A percentile compares a stretch with the other conserved stretches of the same genome.
Evolutionary conservation across 2,888 invertebrate species (phyloP).

Genomic region (Mesoligia furuncula): DNA sequence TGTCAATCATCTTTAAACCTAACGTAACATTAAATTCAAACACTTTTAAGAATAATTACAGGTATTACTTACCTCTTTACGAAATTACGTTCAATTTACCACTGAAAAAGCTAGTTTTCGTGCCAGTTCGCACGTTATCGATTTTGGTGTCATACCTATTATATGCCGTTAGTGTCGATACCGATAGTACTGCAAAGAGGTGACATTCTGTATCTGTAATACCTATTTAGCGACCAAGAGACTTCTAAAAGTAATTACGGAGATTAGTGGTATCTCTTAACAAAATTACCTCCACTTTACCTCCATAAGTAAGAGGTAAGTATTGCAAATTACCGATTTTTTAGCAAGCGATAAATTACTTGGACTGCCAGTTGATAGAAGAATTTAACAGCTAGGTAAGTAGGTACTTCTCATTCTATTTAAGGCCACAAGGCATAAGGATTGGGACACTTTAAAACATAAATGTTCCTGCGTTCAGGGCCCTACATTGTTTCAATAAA

Average conservation of each 20-base stretch:
- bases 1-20: background rate
- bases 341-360: background rate
- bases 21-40: background rate
- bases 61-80: background rate
- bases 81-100: background rate
- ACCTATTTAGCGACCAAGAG: slow-evolving; percentile 1
- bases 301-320: background rate
- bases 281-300: slow-evolving; percentile 29
- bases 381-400: background rate
- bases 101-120: background rate
- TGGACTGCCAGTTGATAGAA: background rate
- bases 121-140: background rate
- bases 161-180: too few species aligned
- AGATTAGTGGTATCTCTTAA: slow-evolving; percentile 16
- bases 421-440: background rate
- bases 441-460: background rate
- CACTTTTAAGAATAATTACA: background rate
- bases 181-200: background rate
- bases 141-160: background rate
- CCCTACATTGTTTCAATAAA: background rate
- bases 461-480: background rate
- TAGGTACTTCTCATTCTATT: background rate
- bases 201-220: background rate
- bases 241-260: slow-evolving; percentile 22
- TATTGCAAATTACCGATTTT: slow-evolving; percentile 29